Percentiles rank a stretch among this genome's conserved stretches.
Conservation (phyloP, 2,113 vertebrate species). For the Callopanchax toddi region DNA sequence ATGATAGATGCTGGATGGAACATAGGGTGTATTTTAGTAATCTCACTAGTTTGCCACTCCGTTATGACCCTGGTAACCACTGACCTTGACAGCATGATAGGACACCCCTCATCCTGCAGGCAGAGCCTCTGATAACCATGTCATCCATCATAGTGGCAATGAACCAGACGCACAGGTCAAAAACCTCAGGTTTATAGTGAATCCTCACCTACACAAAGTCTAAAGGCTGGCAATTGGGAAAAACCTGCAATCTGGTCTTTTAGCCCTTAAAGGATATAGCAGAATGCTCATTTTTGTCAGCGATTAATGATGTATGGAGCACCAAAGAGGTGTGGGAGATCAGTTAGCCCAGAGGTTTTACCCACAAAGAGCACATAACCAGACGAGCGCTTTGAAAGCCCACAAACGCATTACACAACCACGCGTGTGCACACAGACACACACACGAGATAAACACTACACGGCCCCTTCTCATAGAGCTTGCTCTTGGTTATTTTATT, state of each 20-base stretch:
- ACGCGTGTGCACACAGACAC: slow-evolving; percentile 27
- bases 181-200: slow-evolving; percentile 49
- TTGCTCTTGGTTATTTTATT: slow-evolving; percentile 20
- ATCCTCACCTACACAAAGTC: slow-evolving; percentile 35
- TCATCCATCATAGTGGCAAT: slow-evolving; percentile 68
- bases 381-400: not conserved
- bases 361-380: slow-evolving; percentile 1
- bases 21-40: slow-evolving; percentile 46
- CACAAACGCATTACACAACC: slow-evolving; percentile 18
- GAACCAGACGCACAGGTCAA: slow-evolving; percentile 61
- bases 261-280: slow-evolving; percentile 50
- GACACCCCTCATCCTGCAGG: slow-evolving; percentile 61
- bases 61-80: slow-evolving; percentile 60
- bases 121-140: slow-evolving; percentile 62
- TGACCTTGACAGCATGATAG: slow-evolving; percentile 73
- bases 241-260: slow-evolving; percentile 26
- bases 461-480: slow-evolving; percentile 34
- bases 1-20: slow-evolving; percentile 50
- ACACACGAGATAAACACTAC: slow-evolving; percentile 14
- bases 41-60: slow-evolving; percentile 51
- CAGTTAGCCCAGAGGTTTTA: slow-evolving; percentile 41
- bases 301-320: slow-evolving; percentile 68
- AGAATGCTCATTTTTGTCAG: slow-evolving; percentile 62
- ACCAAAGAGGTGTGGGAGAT: slow-evolving; percentile 56
- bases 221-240: slow-evolving; percentile 3